Base-by-base conservation (phyloP, 2,113 vertebrate genomes). In the Paratilapia polleni region DNA sequence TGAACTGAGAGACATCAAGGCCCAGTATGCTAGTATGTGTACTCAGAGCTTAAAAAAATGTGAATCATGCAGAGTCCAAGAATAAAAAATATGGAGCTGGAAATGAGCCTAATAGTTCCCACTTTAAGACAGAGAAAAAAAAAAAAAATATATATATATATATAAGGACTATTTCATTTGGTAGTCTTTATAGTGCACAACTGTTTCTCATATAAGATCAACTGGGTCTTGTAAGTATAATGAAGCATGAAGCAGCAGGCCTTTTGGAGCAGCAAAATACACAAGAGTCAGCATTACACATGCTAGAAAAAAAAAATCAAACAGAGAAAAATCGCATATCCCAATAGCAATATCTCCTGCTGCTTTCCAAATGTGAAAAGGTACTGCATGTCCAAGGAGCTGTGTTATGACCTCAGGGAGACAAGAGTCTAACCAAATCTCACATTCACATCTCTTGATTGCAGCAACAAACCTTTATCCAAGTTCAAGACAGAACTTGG, bases 361-460 rank as follows among this genome's bases (percentile, higher is more conserved):
- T 82, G 31, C 38, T 84, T 77, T 86, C 80, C 76, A 77, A 83
- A 79, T 82, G 75, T 31, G 15, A 49, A 84, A 81, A 80, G 28
- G 58, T 77, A 68, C 74, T 70, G 43, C 31, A 26, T 75, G 68
- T 81, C 57, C 61, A 85, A 80, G 60, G 41, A 79, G 78, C 31
- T 66, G 52, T 60, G 59, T 73, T 26, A 56, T 49, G 28, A 56
- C 80, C 70, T 28, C 4, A 31, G 43, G 54, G 38, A 87, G 36
- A 78, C 17, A 4, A 38, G 49, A 61, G 3, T 60, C 34, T 8
- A 47, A 70, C 47, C 8, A 43, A 24, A 78, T 77, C 64, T 84
- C 73, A 66, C 57, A 70, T 81, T 80, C 80, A 83, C 36, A 58
- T 84, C 80, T 74, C 83, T 63, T 79, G 82, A 93, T 82, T 88